Evolutionary conservation across 1,140 invertebrate genomes (phyloP), one percentile per base, ranked within the genome.

Genomic region (Gonioctena quinquepunctata): DNA sequence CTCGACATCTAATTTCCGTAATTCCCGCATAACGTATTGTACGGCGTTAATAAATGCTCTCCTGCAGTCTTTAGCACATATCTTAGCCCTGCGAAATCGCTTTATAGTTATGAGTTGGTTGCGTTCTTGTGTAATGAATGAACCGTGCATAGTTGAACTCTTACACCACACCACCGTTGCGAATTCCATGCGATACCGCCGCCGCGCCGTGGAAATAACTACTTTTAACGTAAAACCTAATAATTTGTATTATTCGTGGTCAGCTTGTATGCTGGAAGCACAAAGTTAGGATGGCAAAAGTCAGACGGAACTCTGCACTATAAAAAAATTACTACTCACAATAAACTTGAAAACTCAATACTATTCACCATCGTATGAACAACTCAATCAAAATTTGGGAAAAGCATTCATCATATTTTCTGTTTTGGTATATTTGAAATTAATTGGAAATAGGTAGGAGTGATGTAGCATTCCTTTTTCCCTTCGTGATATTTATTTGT

Each of bases 131-230:
- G 59, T 28, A 42, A 61, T 61, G 33, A 42, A 42, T 42, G 59
- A 61, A 61, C 18, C 23, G n/a, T 21, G 59, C 59, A 61, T 61
- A 61, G 25, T 33, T 61, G 59, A 61, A 61, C 59, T 61, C 59
- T 61, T 61, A 61, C 59, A 61, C 59, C 59, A 61, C 59, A 19
- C 13, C 33, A 13, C 25, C 25, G 59, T 33, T 61, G 59, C 59
- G 18, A 61, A 28, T 61, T 27, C 59, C 59, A 27, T 61, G 27
- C n/a, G 21, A 16, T 28, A 61, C 21, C 21, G 27, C 13, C 16
- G 16, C 16, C 16, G 33, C 21, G 27, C 13, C 16, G 16, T 42
- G 11, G 33, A 61, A 61, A 61, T 28, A 7, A 28, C 59, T 61
- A 28, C 25, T n/a, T 61, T 61, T 33, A 61, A 61, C 59, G 27